Evolutionary conservation across 2,113 vertebrate species (phyloP).

Genomic region (Lutjanus erythropterus): DNA sequence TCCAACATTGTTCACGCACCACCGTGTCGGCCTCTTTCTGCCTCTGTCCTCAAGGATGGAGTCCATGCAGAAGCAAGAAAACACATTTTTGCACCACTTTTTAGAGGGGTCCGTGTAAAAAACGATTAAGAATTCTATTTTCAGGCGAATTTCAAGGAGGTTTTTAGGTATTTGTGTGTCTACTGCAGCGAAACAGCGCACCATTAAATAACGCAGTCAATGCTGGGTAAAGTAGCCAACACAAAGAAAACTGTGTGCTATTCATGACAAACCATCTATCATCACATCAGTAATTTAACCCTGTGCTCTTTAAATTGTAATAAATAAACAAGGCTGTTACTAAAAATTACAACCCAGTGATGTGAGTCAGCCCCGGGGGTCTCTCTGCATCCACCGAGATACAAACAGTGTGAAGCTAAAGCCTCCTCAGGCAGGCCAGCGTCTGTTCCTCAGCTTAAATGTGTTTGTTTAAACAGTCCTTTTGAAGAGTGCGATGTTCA

Average conservation of each 20-base stretch:
- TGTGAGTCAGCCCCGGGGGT: conserved; percentile 24
- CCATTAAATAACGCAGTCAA: background rate
- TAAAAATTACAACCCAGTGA: conserved; percentile 32
- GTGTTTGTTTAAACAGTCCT: conserved; percentile 58
- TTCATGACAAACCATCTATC: conserved; percentile 11
- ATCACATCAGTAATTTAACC: background rate
- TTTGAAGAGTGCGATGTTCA: conserved; percentile 56
- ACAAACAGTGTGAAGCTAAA: conserved; percentile 29
- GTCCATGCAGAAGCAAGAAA: background rate
- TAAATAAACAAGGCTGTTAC: conserved; percentile 32
- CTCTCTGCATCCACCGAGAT: conserved; percentile 4
- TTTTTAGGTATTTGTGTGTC: background rate
- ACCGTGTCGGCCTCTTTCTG: background rate
- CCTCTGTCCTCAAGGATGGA: background rate
- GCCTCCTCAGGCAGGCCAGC: conserved; percentile 37
- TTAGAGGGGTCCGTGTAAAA: background rate
- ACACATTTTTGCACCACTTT: background rate
- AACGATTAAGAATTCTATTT: background rate
- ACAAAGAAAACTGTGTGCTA: background rate
- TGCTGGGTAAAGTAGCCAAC: background rate
- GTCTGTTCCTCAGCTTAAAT: conserved; percentile 40
- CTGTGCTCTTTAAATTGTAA: background rate
- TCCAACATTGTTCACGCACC: background rate
- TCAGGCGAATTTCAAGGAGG: background rate
- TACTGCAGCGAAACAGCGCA: background rate